Base-by-base conservation (phyloP, 2,888 invertebrate species). In the Oligia strigilis region DNA sequence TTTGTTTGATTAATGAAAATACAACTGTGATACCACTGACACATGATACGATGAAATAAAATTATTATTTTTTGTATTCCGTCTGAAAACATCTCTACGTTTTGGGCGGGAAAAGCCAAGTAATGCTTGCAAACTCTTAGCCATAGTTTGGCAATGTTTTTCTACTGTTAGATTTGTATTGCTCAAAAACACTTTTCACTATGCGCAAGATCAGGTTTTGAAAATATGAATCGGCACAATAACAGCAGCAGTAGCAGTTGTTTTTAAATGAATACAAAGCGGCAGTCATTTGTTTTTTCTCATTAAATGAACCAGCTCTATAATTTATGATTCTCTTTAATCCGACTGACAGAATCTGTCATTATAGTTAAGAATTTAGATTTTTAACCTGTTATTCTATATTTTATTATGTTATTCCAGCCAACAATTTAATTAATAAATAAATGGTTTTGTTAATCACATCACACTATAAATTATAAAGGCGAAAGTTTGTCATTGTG, bases 371-470 rank as follows among this genome's bases (percentile, higher is more conserved):
- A 11, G 36, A 75, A 64, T 72, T 75, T 14, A 13, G 11, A 62
- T 36, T 43, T 14, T 49, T 19, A 55, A n/a, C 8, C 0, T 46
- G 2, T 13, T 14, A 43, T 75, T 74, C 14, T 9, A 43, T 77
- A 71, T 70, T 74, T 72, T 17, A 13, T 29, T 62, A 58, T 11
- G n/a, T 55, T 71, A 55, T 3, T 36, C 36, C 36, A 36, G 36
- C 4, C 36, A 36, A 36, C 36, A 2, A 36, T 36, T 36, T 36
- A 36, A 3, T 36, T 9, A 4, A 60, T 77, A 71, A 64, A 71
- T 49, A 73, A 60, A 85, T 66, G 40, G 55, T 73, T 62, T 58
- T 72, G 64, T 70, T 74, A 80, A 81, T 36, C 36, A 36, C 3
- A 36, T 36, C 36, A 36, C 36, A 36, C 36, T 36, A 36, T 36